Evolutionary conservation across 2,888 invertebrate species (phyloP).

Genomic region (Lasioglossum vierecki): DNA sequence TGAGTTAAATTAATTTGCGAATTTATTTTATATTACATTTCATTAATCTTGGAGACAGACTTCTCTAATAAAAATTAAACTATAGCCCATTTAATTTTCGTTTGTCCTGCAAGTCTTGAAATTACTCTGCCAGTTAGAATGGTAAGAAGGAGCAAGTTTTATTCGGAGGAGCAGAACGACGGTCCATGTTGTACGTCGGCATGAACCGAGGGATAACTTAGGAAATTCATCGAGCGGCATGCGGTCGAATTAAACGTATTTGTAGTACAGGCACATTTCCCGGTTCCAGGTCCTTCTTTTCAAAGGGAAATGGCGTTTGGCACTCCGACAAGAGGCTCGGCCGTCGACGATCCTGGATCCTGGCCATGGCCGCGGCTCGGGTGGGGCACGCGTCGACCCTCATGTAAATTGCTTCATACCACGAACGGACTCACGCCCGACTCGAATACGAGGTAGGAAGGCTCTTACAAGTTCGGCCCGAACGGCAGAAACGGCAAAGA

Average conservation of each 20-base stretch:
- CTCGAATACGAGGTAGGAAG: conserved; percentile 60
- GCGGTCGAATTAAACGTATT: conserved; percentile 47
- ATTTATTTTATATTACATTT: too few species aligned
- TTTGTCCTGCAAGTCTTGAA: background rate
- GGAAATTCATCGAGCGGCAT: conserved; percentile 22
- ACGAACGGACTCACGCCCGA: conserved; percentile 59
- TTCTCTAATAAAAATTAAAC: background rate
- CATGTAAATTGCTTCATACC: conserved; percentile 77
- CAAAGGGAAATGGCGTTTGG: conserved; percentile 41
- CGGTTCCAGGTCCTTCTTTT: conserved; percentile 35
- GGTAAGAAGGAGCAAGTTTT: background rate
- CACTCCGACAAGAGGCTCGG: conserved; percentile 47
- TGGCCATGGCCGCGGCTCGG: conserved; percentile 40
- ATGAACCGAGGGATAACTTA: conserved; percentile 9
- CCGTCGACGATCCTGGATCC: conserved; percentile 50
- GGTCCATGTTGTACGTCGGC: background rate
- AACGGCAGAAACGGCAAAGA: conserved; percentile 62
- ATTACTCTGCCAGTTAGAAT: background rate
- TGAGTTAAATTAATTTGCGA: too few species aligned
- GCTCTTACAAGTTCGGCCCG: conserved; percentile 71
- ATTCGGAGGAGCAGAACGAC: background rate
- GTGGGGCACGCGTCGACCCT: conserved; percentile 66
- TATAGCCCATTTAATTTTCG: background rate
- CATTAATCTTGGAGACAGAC: background rate
- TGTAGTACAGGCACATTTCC: conserved; percentile 52